These are phyloP conservation scores for Pharmacophagus antenor DNA, from an alignment of 2,888 invertebrate genomes.

Conservation along the genomic window DNA sequence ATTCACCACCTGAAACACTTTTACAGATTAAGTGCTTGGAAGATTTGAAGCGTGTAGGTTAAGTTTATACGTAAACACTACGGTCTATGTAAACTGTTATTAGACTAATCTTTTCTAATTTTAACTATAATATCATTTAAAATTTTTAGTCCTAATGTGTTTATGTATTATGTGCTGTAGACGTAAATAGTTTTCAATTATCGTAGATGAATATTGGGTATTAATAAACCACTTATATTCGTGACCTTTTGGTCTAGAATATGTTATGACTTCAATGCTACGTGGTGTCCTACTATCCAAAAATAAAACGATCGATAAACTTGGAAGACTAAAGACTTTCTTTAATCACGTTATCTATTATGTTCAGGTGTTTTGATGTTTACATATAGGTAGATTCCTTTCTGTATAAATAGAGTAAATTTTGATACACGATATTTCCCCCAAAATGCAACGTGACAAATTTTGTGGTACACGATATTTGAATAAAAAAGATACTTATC, in stretches of 20 bases:
- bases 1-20: conserved; percentile 29
- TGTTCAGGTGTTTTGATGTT: conserved; percentile 5
- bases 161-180: not conserved
- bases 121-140: not conserved
- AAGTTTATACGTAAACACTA: too few relatives aligned
- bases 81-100: too few relatives aligned
- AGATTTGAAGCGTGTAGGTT: not conserved
- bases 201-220: not conserved
- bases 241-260: conserved; percentile 27
- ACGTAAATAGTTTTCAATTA: not conserved
- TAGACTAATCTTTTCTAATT: too few relatives aligned
- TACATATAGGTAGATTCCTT: too few relatives aligned
- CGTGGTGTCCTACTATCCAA: conserved; percentile 37
- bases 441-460: too few relatives aligned
- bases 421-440: too few relatives aligned
- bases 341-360: conserved; percentile 16
- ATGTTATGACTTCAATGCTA: conserved; percentile 36
- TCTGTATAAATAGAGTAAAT: too few relatives aligned
- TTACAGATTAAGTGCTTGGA: conserved; percentile 1
- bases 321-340: conserved; percentile 20
- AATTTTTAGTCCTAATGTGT: too few relatives aligned
- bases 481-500: too few relatives aligned
- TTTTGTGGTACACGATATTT: too few relatives aligned
- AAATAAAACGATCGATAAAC: conserved; percentile 42
- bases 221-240: conserved; percentile 7